Evolutionary conservation across 2,113 vertebrate species (phyloP).

Genomic region (Aldabrachelys gigantea): DNA sequence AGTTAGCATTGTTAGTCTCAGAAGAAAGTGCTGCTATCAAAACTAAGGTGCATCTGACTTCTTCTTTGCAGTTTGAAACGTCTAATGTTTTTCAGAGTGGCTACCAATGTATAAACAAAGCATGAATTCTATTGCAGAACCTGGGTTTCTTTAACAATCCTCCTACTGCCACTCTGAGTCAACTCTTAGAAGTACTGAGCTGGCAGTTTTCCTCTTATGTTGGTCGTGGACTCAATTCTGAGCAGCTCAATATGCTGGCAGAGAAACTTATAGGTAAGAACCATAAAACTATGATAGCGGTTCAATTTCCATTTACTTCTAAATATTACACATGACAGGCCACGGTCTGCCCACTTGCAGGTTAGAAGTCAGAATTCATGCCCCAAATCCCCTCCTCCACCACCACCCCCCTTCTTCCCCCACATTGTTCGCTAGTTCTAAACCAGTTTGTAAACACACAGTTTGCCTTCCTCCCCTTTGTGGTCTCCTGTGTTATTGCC

Average conservation of each 20-base stretch:
- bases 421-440: not conserved
- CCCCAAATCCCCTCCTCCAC: not conserved
- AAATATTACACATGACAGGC: not conserved
- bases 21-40: not conserved
- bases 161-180: constrained; percentile 86
- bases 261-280: constrained; percentile 91
- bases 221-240: constrained; percentile 90
- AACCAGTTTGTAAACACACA: not conserved
- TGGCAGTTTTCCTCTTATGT: constrained; percentile 96
- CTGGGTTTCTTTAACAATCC: constrained; percentile 92
- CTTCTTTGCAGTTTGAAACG: not conserved
- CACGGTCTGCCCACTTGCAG: not conserved
- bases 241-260: constrained; percentile 93
- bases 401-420: not conserved
- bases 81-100: not conserved
- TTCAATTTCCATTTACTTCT: not conserved
- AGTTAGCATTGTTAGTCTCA: not conserved
- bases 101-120: not conserved
- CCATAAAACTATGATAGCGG: not conserved
- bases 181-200: constrained; percentile 94
- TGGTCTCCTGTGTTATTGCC: not conserved
- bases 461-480: not conserved
- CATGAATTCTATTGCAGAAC: constrained; percentile 83
- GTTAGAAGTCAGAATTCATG: not conserved
- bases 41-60: not conserved